phyloP scores from a whole-genome alignment of 2,113 vertebrate species.

The Boleophthalmus pectinirostris region DNA sequence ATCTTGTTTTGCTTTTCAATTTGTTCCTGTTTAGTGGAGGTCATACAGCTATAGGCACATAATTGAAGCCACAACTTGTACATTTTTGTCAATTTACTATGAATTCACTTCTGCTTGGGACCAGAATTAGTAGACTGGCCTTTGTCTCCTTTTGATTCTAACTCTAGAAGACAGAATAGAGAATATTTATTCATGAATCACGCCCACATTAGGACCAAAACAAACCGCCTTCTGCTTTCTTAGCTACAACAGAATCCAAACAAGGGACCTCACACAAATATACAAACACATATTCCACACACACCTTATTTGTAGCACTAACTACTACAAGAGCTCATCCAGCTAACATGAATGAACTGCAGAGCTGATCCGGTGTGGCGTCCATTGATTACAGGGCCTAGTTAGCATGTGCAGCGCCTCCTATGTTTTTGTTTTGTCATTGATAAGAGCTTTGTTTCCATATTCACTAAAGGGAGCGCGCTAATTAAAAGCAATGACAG shows the following conservation, averaged over 20 bases:
- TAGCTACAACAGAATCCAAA: slow-evolving; percentile 22
- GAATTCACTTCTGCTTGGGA: too few species aligned
- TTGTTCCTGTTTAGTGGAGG: too few species aligned
- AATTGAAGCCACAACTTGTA: too few species aligned
- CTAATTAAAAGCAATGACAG: slow-evolving; percentile 71
- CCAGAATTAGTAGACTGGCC: too few species aligned
- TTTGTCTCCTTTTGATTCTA: too few species aligned
- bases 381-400: slow-evolving; percentile 68
- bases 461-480: slow-evolving; percentile 45
- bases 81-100: too few species aligned
- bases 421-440: slow-evolving; percentile 62
- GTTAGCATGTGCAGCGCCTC: slow-evolving; percentile 58
- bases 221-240: slow-evolving; percentile 18
- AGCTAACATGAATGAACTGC: slow-evolving; percentile 33
- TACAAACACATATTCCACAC: slow-evolving; percentile 10
- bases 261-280: neutral
- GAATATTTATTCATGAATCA: neutral
- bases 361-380: slow-evolving; percentile 53
- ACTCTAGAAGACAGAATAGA: too few species aligned
- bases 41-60: too few species aligned
- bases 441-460: slow-evolving; percentile 70
- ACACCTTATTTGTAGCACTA: slow-evolving; percentile 14
- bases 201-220: neutral
- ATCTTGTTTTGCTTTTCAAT: too few species aligned
- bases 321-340: slow-evolving; percentile 28